A percentile compares a stretch with the other conserved stretches of the same genome.
Evolutionary conservation across 2,888 invertebrate genomes (phyloP).

Genomic region (Dolichomitus sp.): DNA sequence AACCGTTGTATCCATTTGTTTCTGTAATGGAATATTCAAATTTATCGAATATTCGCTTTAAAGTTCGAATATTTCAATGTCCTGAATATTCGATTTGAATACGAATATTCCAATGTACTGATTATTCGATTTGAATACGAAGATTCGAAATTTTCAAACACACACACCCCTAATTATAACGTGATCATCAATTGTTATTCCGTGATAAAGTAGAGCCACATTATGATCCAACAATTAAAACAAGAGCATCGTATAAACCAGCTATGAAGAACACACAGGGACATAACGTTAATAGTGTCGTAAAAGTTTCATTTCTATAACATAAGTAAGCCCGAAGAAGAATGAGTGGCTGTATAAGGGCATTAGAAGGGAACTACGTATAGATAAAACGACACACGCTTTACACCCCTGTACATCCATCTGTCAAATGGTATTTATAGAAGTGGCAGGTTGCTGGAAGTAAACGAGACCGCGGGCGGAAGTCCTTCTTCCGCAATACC

Average conservation of each 20-base stretch:
- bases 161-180: too few relatives aligned
- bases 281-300: slow-evolving; percentile 53
- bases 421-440: slow-evolving; percentile 64
- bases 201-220: background rate
- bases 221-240: slow-evolving; percentile 41
- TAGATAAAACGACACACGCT: slow-evolving; percentile 45
- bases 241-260: background rate
- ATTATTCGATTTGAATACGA: too few relatives aligned
- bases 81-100: too few relatives aligned
- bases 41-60: too few relatives aligned
- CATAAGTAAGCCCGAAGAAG: slow-evolving; percentile 31
- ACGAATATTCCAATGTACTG: too few relatives aligned
- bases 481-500: slow-evolving; percentile 60
- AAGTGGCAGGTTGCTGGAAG: slow-evolving; percentile 64
- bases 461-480: slow-evolving; percentile 55
- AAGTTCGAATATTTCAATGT: too few relatives aligned
- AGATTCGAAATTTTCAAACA: too few relatives aligned
- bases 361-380: slow-evolving; percentile 22
- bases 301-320: slow-evolving; percentile 49
- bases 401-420: slow-evolving; percentile 64
- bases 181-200: background rate
- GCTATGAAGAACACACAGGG: slow-evolving; percentile 45
- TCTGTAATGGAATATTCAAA: too few relatives aligned
- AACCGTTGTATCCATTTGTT: too few relatives aligned
- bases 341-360: background rate